Evolutionary conservation across 1,140 invertebrate species (phyloP).

Genomic region (Oncopeltus fasciatus): DNA sequence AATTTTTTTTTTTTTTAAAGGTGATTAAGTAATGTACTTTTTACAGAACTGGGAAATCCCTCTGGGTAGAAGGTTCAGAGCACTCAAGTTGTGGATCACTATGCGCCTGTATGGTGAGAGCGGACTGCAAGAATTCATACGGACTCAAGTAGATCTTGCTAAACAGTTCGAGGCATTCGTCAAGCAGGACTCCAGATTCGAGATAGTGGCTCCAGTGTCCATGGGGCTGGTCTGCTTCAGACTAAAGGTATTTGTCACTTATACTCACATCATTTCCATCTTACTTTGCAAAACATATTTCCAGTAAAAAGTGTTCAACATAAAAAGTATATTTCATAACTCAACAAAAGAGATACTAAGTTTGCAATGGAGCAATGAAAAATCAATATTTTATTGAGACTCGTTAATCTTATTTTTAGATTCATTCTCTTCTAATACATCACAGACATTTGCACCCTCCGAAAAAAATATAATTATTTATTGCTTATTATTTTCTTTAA

Average conservation of each 20-base stretch:
- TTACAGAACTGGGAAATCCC: constrained; percentile 88
- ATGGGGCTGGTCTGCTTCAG: constrained; percentile 82
- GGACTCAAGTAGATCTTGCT: constrained; percentile 59
- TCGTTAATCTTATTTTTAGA: neutral
- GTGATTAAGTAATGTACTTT: constrained; percentile 14
- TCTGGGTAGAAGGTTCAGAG: constrained; percentile 73
- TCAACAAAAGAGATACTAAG: neutral
- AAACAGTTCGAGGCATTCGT: constrained; percentile 60
- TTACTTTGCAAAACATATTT: no score
- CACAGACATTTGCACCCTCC: no score
- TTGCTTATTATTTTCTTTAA: no score
- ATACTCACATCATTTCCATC: neutral
- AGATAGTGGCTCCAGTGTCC: constrained; percentile 51
- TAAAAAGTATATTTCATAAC: neutral
- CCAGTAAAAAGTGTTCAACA: neutral
- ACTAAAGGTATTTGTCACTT: constrained; percentile 61
- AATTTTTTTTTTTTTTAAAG: neutral
- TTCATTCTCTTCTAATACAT: constrained; percentile 3
- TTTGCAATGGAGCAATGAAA: neutral
- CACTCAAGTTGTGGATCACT: constrained; percentile 91
- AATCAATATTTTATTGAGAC: neutral
- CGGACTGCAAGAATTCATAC: constrained; percentile 62
- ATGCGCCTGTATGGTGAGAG: constrained; percentile 67
- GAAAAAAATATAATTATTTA: no score
- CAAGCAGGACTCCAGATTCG: constrained; percentile 54